These are phyloP conservation scores for Drosophila albomicans DNA, from an alignment of 1,140 invertebrate species.

Conservation along the genomic window DNA sequence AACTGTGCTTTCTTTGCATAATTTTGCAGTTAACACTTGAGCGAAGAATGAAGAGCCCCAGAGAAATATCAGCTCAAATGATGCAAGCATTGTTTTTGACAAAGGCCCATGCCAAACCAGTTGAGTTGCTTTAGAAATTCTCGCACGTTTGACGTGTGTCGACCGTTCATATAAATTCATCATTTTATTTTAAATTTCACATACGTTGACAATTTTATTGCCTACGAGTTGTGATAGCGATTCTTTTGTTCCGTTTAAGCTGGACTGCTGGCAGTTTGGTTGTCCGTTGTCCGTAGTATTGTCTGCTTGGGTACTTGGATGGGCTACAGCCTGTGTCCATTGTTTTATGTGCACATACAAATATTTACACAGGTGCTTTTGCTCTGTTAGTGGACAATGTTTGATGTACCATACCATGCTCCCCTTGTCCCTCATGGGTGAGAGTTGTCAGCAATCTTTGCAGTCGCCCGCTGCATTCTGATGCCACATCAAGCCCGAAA, in stretches of 20 bases:
- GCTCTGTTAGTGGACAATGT: constrained; percentile 62
- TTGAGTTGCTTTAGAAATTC: constrained; percentile 66
- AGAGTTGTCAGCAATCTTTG: constrained; percentile 72
- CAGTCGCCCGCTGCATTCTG: constrained; percentile 65
- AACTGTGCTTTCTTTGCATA: constrained; percentile 55
- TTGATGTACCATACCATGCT: constrained; percentile 44
- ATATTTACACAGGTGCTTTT: constrained; percentile 77
- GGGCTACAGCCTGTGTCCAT: constrained; percentile 41
- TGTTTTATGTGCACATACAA: constrained; percentile 68
- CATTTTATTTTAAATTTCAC: constrained; percentile 83
- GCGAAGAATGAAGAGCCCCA: neutral
- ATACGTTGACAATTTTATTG: constrained; percentile 79
- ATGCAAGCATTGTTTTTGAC: constrained; percentile 48
- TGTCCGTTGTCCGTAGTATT: neutral
- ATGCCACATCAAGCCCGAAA: constrained; percentile 71
- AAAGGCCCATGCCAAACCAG: constrained; percentile 33
- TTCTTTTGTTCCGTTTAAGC: constrained; percentile 65
- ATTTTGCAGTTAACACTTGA: constrained; percentile 54
- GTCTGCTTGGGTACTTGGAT: constrained; percentile 35
- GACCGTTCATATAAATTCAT: constrained; percentile 72
- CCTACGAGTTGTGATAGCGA: constrained; percentile 62
- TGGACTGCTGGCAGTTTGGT: constrained; percentile 10
- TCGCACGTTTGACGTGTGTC: constrained; percentile 63
- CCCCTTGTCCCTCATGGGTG: constrained; percentile 35
- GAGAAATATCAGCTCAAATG: constrained; percentile 41